These are phyloP conservation scores for Mormyrus iriodes DNA, from an alignment of 2,113 vertebrate genomes.

Conservation along the genomic window DNA sequence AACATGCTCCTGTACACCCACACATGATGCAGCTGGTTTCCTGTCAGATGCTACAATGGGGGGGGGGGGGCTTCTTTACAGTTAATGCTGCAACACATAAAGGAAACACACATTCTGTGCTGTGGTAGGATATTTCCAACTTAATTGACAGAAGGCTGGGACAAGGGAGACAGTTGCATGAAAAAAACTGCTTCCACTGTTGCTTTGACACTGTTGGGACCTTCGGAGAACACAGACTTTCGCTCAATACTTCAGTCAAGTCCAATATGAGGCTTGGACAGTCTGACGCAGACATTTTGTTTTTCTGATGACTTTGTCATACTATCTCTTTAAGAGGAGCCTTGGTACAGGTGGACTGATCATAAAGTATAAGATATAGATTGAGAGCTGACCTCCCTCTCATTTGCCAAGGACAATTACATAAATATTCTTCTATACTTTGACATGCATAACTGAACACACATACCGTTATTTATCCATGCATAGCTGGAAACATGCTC, in stretches of 20 bases:
- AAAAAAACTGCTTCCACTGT: not conserved
- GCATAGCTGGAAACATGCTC: not conserved
- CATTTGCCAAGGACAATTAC: not conserved
- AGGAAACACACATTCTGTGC: not conserved
- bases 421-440: not conserved
- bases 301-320: not conserved
- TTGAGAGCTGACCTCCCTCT: not conserved
- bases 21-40: not conserved
- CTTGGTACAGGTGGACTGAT: not conserved
- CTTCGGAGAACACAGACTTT: not conserved
- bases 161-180: not conserved
- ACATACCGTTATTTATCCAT: not conserved
- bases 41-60: not conserved
- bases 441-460: not conserved
- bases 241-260: not conserved
- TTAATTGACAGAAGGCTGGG: not conserved
- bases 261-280: not conserved
- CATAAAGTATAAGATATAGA: slow-evolving; percentile 10
- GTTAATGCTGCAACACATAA: not conserved
- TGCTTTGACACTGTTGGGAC: not conserved
- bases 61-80: not conserved
- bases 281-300: not conserved
- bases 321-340: not conserved
- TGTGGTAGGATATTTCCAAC: not conserved
- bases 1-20: not conserved